These are phyloP conservation scores for Erpetoichthys calabaricus DNA, from an alignment of 2,797 vertebrate genomes.

Conservation along the genomic window DNA sequence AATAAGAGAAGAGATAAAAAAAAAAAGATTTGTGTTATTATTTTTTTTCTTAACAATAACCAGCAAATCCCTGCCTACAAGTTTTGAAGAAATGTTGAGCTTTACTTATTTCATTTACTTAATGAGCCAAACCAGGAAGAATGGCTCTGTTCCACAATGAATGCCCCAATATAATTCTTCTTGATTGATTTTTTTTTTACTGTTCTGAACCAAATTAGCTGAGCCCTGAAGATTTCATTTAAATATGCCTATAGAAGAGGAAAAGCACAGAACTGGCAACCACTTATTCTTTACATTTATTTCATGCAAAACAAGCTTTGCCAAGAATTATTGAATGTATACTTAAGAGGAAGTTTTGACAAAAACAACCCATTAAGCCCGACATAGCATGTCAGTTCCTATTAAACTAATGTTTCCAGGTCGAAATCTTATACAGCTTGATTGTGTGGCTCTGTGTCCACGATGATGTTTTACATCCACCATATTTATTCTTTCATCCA, in stretches of 20 bases:
- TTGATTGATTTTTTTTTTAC: constrained; percentile 18
- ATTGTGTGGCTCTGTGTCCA: no score
- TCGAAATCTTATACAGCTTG: no score
- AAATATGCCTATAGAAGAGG: constrained; percentile 7
- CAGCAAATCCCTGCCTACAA: constrained; percentile 76
- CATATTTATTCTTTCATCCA: no score
- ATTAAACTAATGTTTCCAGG: no score
- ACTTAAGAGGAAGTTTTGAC: no score
- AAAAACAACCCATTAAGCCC: no score
- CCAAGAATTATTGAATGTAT: no score
- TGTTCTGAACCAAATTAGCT: constrained; percentile 10
- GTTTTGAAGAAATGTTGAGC: constrained; percentile 69
- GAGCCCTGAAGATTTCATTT: constrained; percentile 15
- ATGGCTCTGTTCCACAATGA: constrained; percentile 11
- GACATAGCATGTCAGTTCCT: no score
- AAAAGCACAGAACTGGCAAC: no score
- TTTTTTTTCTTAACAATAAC: constrained; percentile 66
- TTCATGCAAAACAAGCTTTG: no score
- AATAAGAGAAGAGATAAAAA: neutral
- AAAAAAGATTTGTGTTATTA: neutral
- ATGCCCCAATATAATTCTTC: constrained; percentile 9
- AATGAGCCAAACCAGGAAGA: constrained; percentile 37
- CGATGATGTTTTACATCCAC: no score
- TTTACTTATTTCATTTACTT: constrained; percentile 66
- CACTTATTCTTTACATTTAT: no score